These are phyloP conservation scores for Drosophila leontia DNA, from an alignment of 1,140 invertebrate species.

Conservation along the genomic window DNA sequence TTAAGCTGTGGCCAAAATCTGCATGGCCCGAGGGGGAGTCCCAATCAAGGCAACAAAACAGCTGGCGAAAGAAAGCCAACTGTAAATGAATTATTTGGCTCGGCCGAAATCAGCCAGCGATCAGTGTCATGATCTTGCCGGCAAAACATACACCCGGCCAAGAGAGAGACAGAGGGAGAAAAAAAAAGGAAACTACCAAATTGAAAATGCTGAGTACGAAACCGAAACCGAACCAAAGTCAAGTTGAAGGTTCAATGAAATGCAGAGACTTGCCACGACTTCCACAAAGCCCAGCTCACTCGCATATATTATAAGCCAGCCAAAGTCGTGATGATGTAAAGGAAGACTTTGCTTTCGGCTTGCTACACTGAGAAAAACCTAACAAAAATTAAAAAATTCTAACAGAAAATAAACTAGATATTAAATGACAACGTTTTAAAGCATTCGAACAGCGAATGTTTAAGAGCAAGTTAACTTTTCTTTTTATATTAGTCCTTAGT, in stretches of 20 bases:
- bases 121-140: conserved; percentile 77
- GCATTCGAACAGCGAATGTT: neutral
- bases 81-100: conserved; percentile 58
- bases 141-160: conserved; percentile 21
- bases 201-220: conserved; percentile 65
- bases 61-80: conserved; percentile 55
- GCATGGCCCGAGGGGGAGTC: conserved; percentile 58
- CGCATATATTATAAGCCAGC: conserved; percentile 77
- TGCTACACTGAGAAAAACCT: conserved; percentile 21
- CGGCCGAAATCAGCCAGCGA: conserved; percentile 58
- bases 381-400: accelerated
- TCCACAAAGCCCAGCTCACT: conserved; percentile 51
- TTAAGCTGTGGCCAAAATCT: conserved; percentile 74
- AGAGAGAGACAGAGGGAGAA: neutral
- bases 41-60: conserved; percentile 52
- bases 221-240: conserved; percentile 56
- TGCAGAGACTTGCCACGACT: conserved; percentile 64
- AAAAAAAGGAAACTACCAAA: conserved; percentile 48
- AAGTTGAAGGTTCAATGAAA: conserved; percentile 84
- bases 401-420: accelerated
- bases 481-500: too few species aligned
- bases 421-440: too few species aligned
- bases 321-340: conserved; percentile 78
- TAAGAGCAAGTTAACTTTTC: too few species aligned
- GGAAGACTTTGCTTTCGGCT: conserved; percentile 47